Base-by-base conservation (phyloP, 1,140 invertebrate species). In the Papilio xuthus region DNA sequence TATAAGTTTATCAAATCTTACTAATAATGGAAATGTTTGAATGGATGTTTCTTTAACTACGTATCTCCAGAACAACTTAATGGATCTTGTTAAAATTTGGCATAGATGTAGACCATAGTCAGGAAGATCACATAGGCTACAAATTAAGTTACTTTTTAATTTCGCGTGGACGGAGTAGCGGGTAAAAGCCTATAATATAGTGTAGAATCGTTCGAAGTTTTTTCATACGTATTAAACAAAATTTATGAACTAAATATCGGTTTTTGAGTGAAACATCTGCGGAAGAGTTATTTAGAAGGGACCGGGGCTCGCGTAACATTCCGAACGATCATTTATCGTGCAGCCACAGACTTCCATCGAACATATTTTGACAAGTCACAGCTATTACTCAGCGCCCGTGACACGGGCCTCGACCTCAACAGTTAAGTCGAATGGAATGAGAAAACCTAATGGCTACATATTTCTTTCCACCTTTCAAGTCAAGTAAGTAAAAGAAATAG, bases 331-430 rank as follows among this genome's bases (percentile, higher is more conserved):
- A 75, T 75, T 75, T 75, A 75, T 75, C 50, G 23, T 75, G 13
- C 73, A 60, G 47, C 73, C 73, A 26, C 73, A 75, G 13, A 28
- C 73, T 50, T 32, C 73, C 47, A 75, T 75, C 73, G 73, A 75
- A 75, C 47, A 56, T 75, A 75, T 75, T 75, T 75, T 53, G 47
- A 53, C 73, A 75, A 75, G 73, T 75, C 73, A 75, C 73, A 56
- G 73, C 47, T 75, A 75, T 75, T 75, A 75, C 44, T 75, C 73
- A 56, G 47, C 26, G 47, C 28, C 32, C 73, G 18, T 56, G 73
- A 75, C 73, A 75, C 28, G 26, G 73, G 73, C 47, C 37, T 75
- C 73, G 73, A 56, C 47, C 44, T 56, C 73, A 53, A 75, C 44
- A 53, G 44, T 53, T 28, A 75, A 56, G 73, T 26, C 72, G 44